phyloP scores from a whole-genome alignment of 2,888 invertebrate genomes.

The Drosophila neotestacea region DNA sequence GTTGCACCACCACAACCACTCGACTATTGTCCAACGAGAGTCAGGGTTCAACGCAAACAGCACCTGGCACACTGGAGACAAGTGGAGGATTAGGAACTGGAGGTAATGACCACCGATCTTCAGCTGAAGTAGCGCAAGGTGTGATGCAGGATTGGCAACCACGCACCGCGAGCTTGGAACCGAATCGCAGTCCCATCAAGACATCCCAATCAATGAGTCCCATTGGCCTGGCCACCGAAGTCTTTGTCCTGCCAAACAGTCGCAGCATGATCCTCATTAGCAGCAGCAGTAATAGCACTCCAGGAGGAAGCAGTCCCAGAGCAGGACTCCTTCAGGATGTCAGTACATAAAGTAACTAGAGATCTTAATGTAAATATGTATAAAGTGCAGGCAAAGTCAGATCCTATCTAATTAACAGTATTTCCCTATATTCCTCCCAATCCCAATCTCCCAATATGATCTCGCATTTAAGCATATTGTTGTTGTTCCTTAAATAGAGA shows the following conservation, averaged over 20 bases:
- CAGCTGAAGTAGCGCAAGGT: neutral
- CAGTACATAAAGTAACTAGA: conserved; percentile 58
- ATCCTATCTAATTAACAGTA: too few species aligned
- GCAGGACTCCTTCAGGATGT: conserved; percentile 74
- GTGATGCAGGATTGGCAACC: conserved; percentile 71
- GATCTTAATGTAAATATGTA: conserved; percentile 19
- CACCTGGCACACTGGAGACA: conserved; percentile 58
- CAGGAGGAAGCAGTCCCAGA: conserved; percentile 52
- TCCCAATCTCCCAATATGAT: conserved; percentile 36
- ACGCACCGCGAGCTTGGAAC: conserved; percentile 69
- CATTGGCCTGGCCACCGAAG: conserved; percentile 71
- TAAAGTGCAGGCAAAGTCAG: neutral
- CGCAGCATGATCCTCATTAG: conserved; percentile 83
- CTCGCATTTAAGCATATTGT: conserved; percentile 43
- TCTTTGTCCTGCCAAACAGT: conserved; percentile 83
- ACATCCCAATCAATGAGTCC: conserved; percentile 85
- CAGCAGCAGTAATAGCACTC: conserved; percentile 38
- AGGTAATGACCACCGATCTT: neutral
- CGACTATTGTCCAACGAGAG: conserved; percentile 64
- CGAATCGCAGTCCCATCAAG: conserved; percentile 82
- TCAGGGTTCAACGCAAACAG: conserved; percentile 63
- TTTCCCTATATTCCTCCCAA: neutral
- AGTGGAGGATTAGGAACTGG: neutral
- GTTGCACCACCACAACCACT: conserved; percentile 50
- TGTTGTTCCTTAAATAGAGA: conserved; percentile 45